A percentile compares a stretch with the other conserved stretches of the same genome.
These are phyloP conservation scores for Hermaeophaga mercurialis DNA, from an alignment of 2,888 invertebrate species.

Conservation along the genomic window DNA sequence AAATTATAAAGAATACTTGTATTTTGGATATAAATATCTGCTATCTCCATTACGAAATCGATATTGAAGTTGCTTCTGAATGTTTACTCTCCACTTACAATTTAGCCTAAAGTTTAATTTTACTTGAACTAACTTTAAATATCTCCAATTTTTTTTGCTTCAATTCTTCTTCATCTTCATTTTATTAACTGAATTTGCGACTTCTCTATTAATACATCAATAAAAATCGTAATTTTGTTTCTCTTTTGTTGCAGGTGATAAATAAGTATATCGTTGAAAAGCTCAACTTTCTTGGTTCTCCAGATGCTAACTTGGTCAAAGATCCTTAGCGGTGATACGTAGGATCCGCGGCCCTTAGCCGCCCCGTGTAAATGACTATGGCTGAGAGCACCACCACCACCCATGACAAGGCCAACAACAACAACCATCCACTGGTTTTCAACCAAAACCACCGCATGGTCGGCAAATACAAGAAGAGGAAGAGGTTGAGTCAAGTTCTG, in stretches of 20 bases:
- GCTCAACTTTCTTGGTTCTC: slow-evolving; percentile 28
- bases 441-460: slow-evolving; percentile 67
- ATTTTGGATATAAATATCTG: no score
- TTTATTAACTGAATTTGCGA: no score
- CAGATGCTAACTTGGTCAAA: slow-evolving; percentile 41
- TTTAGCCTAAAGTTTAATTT: no score
- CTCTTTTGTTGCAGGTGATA: slow-evolving; percentile 39
- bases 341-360: slow-evolving; percentile 58
- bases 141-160: no score
- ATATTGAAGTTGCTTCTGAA: no score
- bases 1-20: no score
- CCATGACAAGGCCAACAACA: slow-evolving; percentile 59
- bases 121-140: no score
- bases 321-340: slow-evolving; percentile 35
- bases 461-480: slow-evolving; percentile 69
- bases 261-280: no score
- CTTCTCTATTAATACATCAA: no score
- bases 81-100: no score
- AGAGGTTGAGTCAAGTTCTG: slow-evolving; percentile 78
- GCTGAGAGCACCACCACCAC: slow-evolving; percentile 64
- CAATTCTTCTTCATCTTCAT: no score
- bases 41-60: no score
- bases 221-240: background rate
- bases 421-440: slow-evolving; percentile 65
- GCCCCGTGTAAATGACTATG: slow-evolving; percentile 72